A percentile compares a stretch with the other conserved stretches of the same genome.
These are phyloP conservation scores for Proterorhinus semilunaris DNA, from an alignment of 2,113 vertebrate genomes.

Conservation along the genomic window DNA sequence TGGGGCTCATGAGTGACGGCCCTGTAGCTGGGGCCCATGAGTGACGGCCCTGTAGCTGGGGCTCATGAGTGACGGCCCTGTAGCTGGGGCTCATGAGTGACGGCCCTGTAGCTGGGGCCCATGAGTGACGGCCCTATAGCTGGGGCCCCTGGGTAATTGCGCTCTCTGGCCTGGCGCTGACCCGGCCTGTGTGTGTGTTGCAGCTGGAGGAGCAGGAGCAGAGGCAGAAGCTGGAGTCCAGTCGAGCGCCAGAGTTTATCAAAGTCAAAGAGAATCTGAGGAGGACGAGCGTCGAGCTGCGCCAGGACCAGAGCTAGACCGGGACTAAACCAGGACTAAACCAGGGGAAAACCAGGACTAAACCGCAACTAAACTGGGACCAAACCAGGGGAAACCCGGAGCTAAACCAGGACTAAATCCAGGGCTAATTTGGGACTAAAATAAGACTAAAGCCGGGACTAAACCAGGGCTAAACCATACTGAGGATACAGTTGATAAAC, in stretches of 20 bases:
- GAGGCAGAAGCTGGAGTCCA: conserved; percentile 76
- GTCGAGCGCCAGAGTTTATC: conserved; percentile 89
- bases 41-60: no score
- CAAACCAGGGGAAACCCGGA: background rate
- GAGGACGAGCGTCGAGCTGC: conserved; percentile 76
- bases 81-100: no score
- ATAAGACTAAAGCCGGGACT: background rate
- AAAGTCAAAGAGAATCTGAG: conserved; percentile 94
- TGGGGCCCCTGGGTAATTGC: no score
- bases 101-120: no score
- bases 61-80: no score
- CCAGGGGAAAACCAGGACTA: background rate
- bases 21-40: no score
- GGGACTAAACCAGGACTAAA: background rate
- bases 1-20: no score
- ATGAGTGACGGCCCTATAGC: no score
- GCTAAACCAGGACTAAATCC: background rate
- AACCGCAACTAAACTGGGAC: background rate
- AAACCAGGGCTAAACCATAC: background rate
- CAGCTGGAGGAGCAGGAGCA: conserved; percentile 87
- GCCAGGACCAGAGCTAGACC: background rate
- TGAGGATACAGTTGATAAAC: no score
- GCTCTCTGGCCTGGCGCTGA: background rate
- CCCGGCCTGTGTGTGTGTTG: background rate
- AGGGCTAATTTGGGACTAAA: background rate